Base-by-base conservation (phyloP, 2,797 vertebrate genomes). In the Acanthis flammea region DNA sequence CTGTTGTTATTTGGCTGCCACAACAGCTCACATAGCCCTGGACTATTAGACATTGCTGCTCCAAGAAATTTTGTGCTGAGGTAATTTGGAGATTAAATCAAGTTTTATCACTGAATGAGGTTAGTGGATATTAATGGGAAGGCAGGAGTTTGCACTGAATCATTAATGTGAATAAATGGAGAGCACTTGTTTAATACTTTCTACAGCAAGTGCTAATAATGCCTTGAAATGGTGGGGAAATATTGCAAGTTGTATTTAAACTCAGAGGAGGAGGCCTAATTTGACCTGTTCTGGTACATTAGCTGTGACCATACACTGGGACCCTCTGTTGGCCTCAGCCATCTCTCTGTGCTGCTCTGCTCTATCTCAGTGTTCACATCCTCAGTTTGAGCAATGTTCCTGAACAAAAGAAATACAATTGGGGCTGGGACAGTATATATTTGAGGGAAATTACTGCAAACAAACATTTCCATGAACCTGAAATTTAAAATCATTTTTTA, bases 21-120 rank as follows among this genome's bases (percentile, higher is more conserved):
- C 76, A 80, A 85, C 86, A 91, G 82, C 93, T 95, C 92, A 57
- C 9, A 0, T 58, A 89, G 77, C 67, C 60, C 87, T 85, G 73
- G 94, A 73, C 87, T 94, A 91, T 95, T 88, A 94, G 92, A 85
- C 75, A 10, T 54, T 67, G 60, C 94, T 87, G 62, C 68, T 94
- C 71, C 67, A 74, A 94, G 61, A 92, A 89, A 87, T 93, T 94
- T 93, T 95, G 82, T 92, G 72, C 76, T 45, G 87, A 92, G 84
- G 92, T 95, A 94, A 96, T 95, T 96, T 96, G 94, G 78, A 68
- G 51, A 72, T 88, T 94, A 95, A 96, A 92, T 88, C 74, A 91
- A 95, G 78, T 86, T 95, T 88, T 90, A 75, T 96, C 50, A 45
- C 86, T 62, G 45, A 54, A 55, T 87, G 87, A 91, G 33, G 83